Evolutionary conservation across 1,140 invertebrate species (phyloP).

Genomic region (Cotesia glomerata): DNA sequence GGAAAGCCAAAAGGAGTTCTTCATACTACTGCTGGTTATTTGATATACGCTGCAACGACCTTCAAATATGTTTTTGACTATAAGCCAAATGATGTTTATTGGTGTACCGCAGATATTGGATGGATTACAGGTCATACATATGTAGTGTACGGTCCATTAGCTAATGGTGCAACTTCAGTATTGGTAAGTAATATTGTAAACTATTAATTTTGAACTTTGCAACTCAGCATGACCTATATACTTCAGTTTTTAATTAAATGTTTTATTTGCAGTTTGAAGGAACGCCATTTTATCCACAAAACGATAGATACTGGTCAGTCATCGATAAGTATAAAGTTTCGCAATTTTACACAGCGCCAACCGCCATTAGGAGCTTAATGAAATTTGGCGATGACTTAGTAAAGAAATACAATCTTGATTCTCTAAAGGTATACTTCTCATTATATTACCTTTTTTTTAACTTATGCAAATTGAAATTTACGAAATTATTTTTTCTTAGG

Average conservation of each 20-base stretch:
- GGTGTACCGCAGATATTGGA: constrained; percentile 99
- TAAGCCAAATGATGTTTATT: constrained; percentile 88
- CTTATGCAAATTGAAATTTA: constrained; percentile 43
- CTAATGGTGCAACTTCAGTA: constrained; percentile 91
- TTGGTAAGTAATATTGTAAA: constrained; percentile 69
- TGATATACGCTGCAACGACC: constrained; percentile 88
- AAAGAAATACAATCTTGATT: constrained; percentile 67
- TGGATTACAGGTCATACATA: constrained; percentile 99
- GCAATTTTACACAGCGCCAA: constrained; percentile 98
- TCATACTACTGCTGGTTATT: constrained; percentile 92
- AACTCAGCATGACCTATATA: not conserved
- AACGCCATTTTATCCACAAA: constrained; percentile 88
- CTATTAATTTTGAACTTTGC: not conserved
- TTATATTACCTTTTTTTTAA: not conserved
- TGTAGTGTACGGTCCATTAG: constrained; percentile 92
- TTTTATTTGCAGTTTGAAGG: constrained; percentile 85
- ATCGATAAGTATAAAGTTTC: constrained; percentile 94
- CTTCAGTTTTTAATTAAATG: constrained; percentile 7
- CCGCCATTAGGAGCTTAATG: constrained; percentile 95
- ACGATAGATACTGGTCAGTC: constrained; percentile 90
- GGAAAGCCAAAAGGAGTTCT: constrained; percentile 97
- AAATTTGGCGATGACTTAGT: constrained; percentile 85
- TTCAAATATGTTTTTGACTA: constrained; percentile 97
- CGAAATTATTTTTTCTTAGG: constrained; percentile 71
- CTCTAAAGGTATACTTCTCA: constrained; percentile 57